Evolutionary conservation across 2,797 vertebrate species (phyloP), one percentile per base, ranked within the genome.

Genomic region (Emydoidea blandingii): DNA sequence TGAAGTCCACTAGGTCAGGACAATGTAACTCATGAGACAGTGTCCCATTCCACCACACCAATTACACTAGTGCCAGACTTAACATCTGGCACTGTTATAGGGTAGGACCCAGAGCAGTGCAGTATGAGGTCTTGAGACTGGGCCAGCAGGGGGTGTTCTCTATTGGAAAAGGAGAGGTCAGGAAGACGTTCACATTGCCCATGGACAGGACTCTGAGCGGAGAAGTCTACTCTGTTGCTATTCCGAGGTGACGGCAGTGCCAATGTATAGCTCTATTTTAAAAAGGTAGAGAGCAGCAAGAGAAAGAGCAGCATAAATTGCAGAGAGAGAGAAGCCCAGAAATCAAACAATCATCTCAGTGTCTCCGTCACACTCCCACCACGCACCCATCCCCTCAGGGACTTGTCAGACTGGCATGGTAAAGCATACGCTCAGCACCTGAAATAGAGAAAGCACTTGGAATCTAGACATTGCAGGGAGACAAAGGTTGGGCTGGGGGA

Each of bases 381-480:
- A 94, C 92, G 95, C 94, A 96, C 96, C 96, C 96, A 95, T 96
- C 95, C 94, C 94, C 95, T 93, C 86, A 92, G 90, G 97, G 97
- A 92, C 95, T 83, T 97, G 97, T 97, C 97, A 97, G 97, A 97
- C 96, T 96, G 89, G 86, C 89, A 97, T 90, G 94, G 96, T 92
- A 97, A 95, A 96, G 95, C 96, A 97, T 96, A 97, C 59, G 96
- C 0, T 79, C 94, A 92, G 91, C 86, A 93, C 95, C 65, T 37
- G 93, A 90, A 95, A 90, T 85, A 97, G 97, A 96, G 94, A 96
- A 95, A 94, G 89, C 96, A 94, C 96, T 82, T 96, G 96, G 94
- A 96, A 97, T 96, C 91, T 92, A 96, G 94, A 95, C 65, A 86
- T 97, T 95, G 96, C 97, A 97, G 89, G 91, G 92, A 96, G 92